Base-by-base conservation (phyloP, 2,888 invertebrate genomes). In the Chrysotoxum bicinctum region DNA sequence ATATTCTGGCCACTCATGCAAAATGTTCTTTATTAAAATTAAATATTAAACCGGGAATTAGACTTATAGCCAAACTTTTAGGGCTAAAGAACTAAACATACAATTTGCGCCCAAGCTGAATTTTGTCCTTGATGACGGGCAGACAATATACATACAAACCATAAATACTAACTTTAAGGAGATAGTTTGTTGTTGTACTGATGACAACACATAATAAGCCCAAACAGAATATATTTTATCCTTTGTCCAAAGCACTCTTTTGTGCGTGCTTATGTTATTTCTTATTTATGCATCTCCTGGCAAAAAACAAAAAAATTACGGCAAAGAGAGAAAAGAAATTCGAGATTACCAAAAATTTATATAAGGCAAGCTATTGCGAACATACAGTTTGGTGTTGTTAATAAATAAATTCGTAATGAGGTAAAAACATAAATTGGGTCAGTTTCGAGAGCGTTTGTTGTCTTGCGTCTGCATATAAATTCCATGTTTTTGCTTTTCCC, bases 221-320 rank as follows among this genome's bases (percentile, higher is more conserved):
- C 12, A 60, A 26, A 16, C 26, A 43, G 16, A 16, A 26, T 35
- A 19, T 58, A 43, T 45, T 16, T 16, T 64, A 30, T 45, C 45
- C 64, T 64, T 64, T 64, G 45, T 45, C 45, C 12, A 64, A 64
- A 64, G 45, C 30, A 64, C 64, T 23, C 64, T 30, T 64, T 64
- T 45, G 45, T 64, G 64, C 30, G 64, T 32, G 9, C 45, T 30
- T 30, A 45, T 64, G 19, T 19, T 64, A 8, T 19, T 30, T n/a
- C n/a, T 64, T 64, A 64, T 64, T 64, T 30, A 64, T 30, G 32
- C 26, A 45, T 12, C 45, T 64, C 14, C 64, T 45, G 23, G 26
- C 6, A 35, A 19, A 1, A 32, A 12, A 14, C 2, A 32, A 16
- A 56, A 19, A 19, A 21, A 58, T 32, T 35, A 35, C 6, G 7